Base-by-base conservation (phyloP, 2,797 vertebrate genomes). In the Paratrypauchen microcephalus region DNA sequence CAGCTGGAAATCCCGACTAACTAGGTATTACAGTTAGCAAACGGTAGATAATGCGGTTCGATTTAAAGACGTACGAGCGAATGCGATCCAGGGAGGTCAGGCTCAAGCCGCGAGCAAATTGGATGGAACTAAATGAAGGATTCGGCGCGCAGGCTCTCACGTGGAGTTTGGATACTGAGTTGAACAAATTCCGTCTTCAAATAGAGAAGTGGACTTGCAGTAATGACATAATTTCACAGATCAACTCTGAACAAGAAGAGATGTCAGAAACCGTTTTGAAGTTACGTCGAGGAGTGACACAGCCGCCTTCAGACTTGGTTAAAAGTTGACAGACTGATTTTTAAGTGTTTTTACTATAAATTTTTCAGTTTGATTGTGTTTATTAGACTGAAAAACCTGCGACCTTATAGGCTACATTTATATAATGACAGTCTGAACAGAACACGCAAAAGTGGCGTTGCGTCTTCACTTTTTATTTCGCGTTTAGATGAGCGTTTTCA, bases 1-100 rank as follows among this genome's bases (percentile, higher is more conserved):
- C 84, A 80, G 83, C 84, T 79, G 78, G 83, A 82, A 86, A 91
- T 92, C 87, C 74, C 76, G 73, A 89, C 74, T 32, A 9, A 9
- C 32, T 83, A 89, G 89, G 90, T 92, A 92, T 94, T 93, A 92
- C 86, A 90, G 87, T 91, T 83, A 78, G 86, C 87, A 92, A 92
- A 92, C 90, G 89, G 85, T 88, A 89, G 88, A 89, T 92, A 92
- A 92, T 90, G 76, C 82, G 86, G 85, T 75, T 50, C 89, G 91
- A 92, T 91, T 92, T 78, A 60, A 70, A 90, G 78, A 87, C 85
- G 85, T 89, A 85, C 88, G 88, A 85, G 79, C 81, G 89, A 81
- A 80, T 88, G 83, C 86, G 86, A 88, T 89, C 83, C 75, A 48
- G 80, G 86, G 69, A 89, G 84, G 85, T 82, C 86, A 83, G 92